Percentiles rank a stretch among this genome's conserved stretches.
Evolutionary conservation across 1,140 invertebrate genomes (phyloP).

Genomic region (Apis florea): DNA sequence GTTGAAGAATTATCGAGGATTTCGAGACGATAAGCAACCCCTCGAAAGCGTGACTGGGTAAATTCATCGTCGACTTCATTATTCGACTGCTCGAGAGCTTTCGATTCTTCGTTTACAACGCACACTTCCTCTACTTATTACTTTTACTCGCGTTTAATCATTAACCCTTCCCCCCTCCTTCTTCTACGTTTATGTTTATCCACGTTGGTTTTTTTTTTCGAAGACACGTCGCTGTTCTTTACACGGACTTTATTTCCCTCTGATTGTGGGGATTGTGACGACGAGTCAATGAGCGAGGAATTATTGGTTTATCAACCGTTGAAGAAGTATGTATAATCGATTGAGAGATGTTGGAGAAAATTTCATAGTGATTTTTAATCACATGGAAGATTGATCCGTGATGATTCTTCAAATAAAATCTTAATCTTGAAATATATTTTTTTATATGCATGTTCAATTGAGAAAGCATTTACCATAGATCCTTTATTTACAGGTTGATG

Average conservation of each 20-base stretch:
- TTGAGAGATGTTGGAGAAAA: too few species aligned
- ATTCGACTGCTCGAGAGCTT: conserved; percentile 53
- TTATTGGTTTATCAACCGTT: not conserved
- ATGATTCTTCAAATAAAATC: too few species aligned
- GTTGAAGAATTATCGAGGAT: conserved; percentile 58
- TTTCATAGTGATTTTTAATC: too few species aligned
- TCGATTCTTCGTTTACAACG: conserved; percentile 56
- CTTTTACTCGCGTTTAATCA: conserved; percentile 15
- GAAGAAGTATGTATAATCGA: not conserved
- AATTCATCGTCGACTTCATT: conserved; percentile 60
- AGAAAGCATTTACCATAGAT: too few species aligned
- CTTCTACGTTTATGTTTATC: conserved; percentile 7
- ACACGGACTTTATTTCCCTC: not conserved
- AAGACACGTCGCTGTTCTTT: not conserved
- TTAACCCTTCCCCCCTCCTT: conserved; percentile 4
- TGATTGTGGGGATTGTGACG: not conserved
- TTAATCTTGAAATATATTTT: too few species aligned
- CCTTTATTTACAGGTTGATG: too few species aligned
- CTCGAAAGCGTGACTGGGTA: conserved; percentile 61
- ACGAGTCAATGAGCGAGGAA: too few species aligned
- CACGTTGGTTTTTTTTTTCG: conserved; percentile 10
- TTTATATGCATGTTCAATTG: too few species aligned
- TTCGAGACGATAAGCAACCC: conserved; percentile 58
- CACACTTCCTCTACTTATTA: conserved; percentile 17
- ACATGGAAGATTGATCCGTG: too few species aligned